Base-by-base conservation (phyloP, 1,140 invertebrate species). In the Ruditapes philippinarum region DNA sequence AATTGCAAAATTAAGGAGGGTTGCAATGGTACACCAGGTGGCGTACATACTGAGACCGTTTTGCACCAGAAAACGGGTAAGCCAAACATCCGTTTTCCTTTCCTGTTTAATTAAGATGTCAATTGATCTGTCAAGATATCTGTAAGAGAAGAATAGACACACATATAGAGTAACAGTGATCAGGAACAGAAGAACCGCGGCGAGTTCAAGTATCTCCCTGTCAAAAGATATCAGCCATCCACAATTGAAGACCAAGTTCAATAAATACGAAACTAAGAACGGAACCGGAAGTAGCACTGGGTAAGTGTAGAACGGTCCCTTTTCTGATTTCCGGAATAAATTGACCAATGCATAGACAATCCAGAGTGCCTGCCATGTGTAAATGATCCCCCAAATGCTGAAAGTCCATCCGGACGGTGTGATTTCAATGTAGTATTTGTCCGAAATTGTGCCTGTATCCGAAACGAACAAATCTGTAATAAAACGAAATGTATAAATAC, bases 11-110 rank as follows among this genome's bases (percentile, higher is more conserved):
- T 95, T 95, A 28, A 95, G 90, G 12, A 95, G 88, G 9, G 95
- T 92, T 7, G 95, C 95, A 14, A 95, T 91, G 25, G 92, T 93
- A 19, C 91, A 91, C 95, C 95, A 95, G 0, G 93, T 92, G 7
- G 93, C 94, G 70, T 95, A 95, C 22, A 95, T 92, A 17, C 91
- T 92, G 0, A 95, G 81, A 22, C 94, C 95, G 80, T 95, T 95
- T 22, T 95, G 94, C 1, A 95, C 92, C 22, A 95, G 73, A n/a
- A 93, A 85, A 36, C 95, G 83, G 17, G 92, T 92, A 19, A 95
- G 62, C 95, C 95, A 95, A 42, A 93, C 91, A 31, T 94, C 93
- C 0, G 45, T 31, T 7, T 70, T 87, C 0, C 91, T 81, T 2
- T 82, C 78, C 17, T 91, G 81, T 36, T 90, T 88, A 14, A 80